phyloP scores from a whole-genome alignment of 2,113 vertebrate species.

The Cryptoleucopteryx plumbea region DNA sequence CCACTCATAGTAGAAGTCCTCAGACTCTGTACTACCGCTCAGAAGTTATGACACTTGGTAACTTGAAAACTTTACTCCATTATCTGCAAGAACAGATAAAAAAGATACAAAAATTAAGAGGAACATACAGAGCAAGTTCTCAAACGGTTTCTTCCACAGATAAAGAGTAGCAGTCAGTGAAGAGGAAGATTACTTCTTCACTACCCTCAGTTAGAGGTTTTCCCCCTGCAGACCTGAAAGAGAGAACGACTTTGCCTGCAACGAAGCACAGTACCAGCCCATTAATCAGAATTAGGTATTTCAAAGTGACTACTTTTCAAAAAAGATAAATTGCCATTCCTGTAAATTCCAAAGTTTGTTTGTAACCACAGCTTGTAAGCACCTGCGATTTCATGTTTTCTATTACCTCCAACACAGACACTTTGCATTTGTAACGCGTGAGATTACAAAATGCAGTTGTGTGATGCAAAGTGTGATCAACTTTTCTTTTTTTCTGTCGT shows the following conservation, averaged over 20 bases:
- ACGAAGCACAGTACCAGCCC: background rate
- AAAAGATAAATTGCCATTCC: background rate
- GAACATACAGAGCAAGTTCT: background rate
- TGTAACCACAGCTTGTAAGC: background rate
- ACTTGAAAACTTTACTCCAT: background rate
- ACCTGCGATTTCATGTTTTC: background rate
- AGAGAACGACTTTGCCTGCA: background rate
- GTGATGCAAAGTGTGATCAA: background rate
- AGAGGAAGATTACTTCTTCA: background rate
- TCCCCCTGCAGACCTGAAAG: background rate
- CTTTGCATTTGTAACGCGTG: background rate
- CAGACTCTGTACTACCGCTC: background rate
- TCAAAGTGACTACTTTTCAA: background rate
- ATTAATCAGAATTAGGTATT: background rate
- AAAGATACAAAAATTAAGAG: background rate
- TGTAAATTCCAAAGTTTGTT: background rate
- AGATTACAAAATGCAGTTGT: background rate
- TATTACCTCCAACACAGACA: background rate
- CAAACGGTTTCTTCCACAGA: background rate
- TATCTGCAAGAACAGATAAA: background rate
- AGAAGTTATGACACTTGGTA: background rate
- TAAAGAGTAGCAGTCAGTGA: background rate
- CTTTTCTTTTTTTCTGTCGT: background rate
- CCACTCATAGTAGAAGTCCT: rapidly evolving
- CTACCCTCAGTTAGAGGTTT: background rate